Evolutionary conservation across 2,113 vertebrate species (phyloP), one percentile per base, ranked within the genome.

Genomic region (Syngnathoides biaculeatus): DNA sequence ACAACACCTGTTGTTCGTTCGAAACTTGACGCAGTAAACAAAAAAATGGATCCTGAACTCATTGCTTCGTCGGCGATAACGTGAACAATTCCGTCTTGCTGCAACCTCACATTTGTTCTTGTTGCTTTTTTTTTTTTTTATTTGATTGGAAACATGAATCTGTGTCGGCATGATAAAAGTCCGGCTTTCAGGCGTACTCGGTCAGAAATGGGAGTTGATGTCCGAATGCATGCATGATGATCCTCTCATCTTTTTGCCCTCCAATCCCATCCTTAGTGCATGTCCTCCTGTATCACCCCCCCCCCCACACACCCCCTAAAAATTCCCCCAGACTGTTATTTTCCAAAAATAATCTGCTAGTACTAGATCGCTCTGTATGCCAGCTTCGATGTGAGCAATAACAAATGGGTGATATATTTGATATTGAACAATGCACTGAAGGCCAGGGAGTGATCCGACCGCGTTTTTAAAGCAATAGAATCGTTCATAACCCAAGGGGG

Each of bases 371-470:
- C 73, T 84, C 84, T 81, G 79, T 86, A 83, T 77, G 72, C 71
- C 84, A 72, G 42, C 67, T 83, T 85, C 80, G 68, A 87, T 87
- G 87, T 92, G 89, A 89, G 91, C 91, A 92, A 92, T 92, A 92
- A 91, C 71, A 56, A 84, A 83, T 79, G 78, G 69, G 86, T 65
- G 83, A 88, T 90, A 91, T 91, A 89, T 90, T 89, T 90, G 79
- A 88, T 88, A 89, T 91, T 86, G 87, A 80, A 89, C n/a, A 52
- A 89, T 82, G 71, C 82, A 79, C 77, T 82, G 73, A 78, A 47
- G 38, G 61, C 30, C 20, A 40, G 19, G 22, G 22, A 82, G 78
- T 74, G 72, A 80, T 79, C 81, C 79, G 19, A 47, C 5, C 73
- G 64, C 81, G 64, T 89, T 87, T 82, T 79, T 65, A 87, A 90